Conservation (phyloP, 2,888 invertebrate species). For the Lasioglossum zephyrum region DNA sequence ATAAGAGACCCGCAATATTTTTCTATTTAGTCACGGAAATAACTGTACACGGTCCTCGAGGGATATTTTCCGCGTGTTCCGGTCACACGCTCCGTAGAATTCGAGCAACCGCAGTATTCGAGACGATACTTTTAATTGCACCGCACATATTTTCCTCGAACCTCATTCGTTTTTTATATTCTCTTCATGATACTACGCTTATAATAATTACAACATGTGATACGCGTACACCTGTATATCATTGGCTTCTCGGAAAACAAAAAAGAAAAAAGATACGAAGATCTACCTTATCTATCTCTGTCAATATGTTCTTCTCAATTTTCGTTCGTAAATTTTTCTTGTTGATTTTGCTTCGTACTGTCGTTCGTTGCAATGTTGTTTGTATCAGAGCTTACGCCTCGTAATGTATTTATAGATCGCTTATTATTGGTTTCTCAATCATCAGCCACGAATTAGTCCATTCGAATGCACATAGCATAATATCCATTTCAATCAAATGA, state of each 20-base stretch:
- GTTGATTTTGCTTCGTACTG: conserved; percentile 77
- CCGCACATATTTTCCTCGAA: conserved; percentile 14
- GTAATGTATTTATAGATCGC: conserved; percentile 84
- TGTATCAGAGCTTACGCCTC: conserved; percentile 83
- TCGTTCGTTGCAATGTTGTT: conserved; percentile 81
- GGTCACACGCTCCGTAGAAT: conserved; percentile 5
- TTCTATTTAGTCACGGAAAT: conserved; percentile 31
- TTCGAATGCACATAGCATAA: not conserved
- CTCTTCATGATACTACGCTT: not conserved
- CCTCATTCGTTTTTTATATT: not conserved
- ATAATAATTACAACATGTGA: not conserved
- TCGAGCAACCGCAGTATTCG: conserved; percentile 9
- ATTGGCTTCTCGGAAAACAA: not conserved
- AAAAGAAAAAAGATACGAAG: not conserved
- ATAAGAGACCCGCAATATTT: conserved; percentile 56
- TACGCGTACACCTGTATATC: not conserved
- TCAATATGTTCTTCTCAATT: not conserved
- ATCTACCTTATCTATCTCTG: not conserved
- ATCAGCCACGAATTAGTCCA: conserved; percentile 53
- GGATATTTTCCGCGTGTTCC: conserved; percentile 8
- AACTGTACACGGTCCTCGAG: conserved; percentile 16
- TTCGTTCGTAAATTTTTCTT: conserved; percentile 38
- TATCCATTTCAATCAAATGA: not conserved
- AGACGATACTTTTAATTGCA: not conserved
- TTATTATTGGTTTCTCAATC: conserved; percentile 69